Percentiles rank a stretch among this genome's conserved stretches.
Conservation (phyloP, 1,140 invertebrate species). For the Eurosta solidaginis region DNA sequence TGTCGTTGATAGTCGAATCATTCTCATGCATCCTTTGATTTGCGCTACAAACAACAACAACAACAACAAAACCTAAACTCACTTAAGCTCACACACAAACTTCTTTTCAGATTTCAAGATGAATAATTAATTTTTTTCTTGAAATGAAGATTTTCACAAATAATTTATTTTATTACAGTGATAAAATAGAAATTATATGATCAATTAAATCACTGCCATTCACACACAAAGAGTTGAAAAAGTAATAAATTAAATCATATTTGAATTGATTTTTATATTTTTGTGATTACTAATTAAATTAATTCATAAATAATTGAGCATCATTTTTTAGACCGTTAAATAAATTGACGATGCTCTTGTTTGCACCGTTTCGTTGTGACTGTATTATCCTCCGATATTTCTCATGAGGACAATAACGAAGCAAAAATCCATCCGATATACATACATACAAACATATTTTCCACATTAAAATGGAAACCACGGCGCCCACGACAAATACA, state of each 20-base stretch:
- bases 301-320: background rate
- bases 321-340: background rate
- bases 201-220: too few species aligned
- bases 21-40: background rate
- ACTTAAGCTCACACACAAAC: background rate
- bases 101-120: background rate
- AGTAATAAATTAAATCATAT: too few species aligned
- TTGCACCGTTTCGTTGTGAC: slow-evolving; percentile 16
- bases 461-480: background rate
- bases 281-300: too few species aligned
- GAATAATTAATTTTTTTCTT: too few species aligned
- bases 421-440: background rate
- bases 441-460: too few species aligned
- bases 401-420: background rate
- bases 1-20: background rate
- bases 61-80: too few species aligned
- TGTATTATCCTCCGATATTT: background rate
- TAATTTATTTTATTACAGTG: too few species aligned
- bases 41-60: background rate
- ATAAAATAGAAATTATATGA: too few species aligned
- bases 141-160: too few species aligned
- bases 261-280: too few species aligned
- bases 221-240: too few species aligned
- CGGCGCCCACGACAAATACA: background rate
- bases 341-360: background rate